phyloP scores from a whole-genome alignment of 2,113 vertebrate genomes.

The Otocyon megalotis region DNA sequence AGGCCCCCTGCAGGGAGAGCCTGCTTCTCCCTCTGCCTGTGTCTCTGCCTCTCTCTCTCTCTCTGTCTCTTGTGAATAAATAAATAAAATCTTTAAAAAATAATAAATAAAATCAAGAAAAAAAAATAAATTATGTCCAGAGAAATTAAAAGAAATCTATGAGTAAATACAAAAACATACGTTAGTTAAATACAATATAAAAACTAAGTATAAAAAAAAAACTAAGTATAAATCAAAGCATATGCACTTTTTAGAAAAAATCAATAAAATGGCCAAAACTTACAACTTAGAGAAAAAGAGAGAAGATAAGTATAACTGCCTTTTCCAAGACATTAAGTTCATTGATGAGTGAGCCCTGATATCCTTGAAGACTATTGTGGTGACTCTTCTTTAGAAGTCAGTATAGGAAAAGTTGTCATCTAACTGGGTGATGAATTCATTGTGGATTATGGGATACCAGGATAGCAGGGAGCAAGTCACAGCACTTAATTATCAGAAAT shows the following conservation, averaged over 20 bases:
- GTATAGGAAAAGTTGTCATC: neutral
- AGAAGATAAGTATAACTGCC: neutral
- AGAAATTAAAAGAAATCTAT: conserved; percentile 35
- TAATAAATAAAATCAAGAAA: neutral
- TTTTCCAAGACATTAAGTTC: neutral
- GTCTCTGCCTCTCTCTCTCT: too few species aligned
- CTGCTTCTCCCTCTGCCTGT: too few species aligned
- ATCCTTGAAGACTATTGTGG: neutral
- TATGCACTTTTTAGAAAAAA: neutral
- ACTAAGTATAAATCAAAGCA: neutral
- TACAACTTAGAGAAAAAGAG: neutral
- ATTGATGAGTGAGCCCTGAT: neutral
- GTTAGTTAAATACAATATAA: neutral
- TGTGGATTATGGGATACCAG: neutral
- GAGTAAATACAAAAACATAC: neutral
- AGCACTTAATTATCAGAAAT: neutral
- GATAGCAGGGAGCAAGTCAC: neutral
- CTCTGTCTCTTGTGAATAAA: too few species aligned
- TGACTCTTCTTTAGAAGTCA: neutral
- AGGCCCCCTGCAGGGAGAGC: too few species aligned
- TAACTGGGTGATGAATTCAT: neutral
- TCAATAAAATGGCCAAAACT: neutral
- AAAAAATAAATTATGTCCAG: neutral
- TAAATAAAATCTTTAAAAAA: too few species aligned
- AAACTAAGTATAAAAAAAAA: neutral